Evolutionary conservation across 2,113 vertebrate species (phyloP), one percentile per base, ranked within the genome.

Genomic region (Gobiocypris rarus): DNA sequence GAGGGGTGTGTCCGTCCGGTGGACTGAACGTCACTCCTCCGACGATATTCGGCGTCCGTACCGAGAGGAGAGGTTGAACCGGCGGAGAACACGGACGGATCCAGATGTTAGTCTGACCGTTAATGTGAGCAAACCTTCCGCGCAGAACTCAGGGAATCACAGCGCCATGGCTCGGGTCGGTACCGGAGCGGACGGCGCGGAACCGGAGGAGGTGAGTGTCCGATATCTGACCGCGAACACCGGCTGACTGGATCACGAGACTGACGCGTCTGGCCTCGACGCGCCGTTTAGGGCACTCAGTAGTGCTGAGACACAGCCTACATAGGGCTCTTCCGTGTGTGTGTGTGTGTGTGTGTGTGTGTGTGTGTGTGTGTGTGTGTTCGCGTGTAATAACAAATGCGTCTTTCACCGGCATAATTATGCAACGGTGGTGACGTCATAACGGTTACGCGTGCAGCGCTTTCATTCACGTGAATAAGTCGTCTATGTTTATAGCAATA

Each of bases 191-290:
- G 77, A 80, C 41, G 26, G 78, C 61, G 78, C 63, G 65, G 65
- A 82, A 41, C 28, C 79, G 79, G 79, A 82, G 19, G 79, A 70
- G 65, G 79, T 81, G 79, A 81, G 79, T 38, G 79, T 38, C 63
- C 1, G 11, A 17, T 41, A 14, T 59, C 52, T 73, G n/a, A 15
- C 26, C 69, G 69, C 17, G 19, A 41, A 22, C 14, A 43, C 19
- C 69, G 22, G 69, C 9, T 45, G 13, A 34, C 34, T 4, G 34
- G 34, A 5, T 34, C 34, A 5, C 34, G 34, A 34, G 4, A 34
- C 34, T 34, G 31, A 34, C 31, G 34, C 34, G 34, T 31, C 26
- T 17, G 61, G 56, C 22, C 56, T n/a, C 56, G 3, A 9, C 5
- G 67, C 67, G 67, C 38, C 43, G 0, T 19, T n/a, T 7, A 56